These are phyloP conservation scores for Julus scandinavius DNA, from an alignment of 2,888 invertebrate species.

Conservation along the genomic window DNA sequence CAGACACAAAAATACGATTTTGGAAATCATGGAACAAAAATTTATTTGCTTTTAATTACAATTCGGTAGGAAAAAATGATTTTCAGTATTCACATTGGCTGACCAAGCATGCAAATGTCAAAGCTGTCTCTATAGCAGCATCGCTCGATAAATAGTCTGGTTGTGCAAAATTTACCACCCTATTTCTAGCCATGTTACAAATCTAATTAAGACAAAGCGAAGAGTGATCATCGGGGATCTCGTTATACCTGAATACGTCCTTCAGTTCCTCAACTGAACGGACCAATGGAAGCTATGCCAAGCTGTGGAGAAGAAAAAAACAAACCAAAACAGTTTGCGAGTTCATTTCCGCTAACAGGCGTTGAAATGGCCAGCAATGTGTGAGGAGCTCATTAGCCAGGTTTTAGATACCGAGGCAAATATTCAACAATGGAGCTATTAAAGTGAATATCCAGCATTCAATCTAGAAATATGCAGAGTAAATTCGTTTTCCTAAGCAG, in stretches of 20 bases:
- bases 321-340: conserved; percentile 49
- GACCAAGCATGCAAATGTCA: background rate
- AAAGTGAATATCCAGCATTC: too few relatives aligned
- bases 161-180: background rate
- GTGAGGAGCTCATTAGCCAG: background rate
- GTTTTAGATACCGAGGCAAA: too few relatives aligned
- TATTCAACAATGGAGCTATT: too few relatives aligned
- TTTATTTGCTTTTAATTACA: background rate
- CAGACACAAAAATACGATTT: background rate
- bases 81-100: background rate
- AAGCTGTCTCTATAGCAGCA: background rate
- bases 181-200: background rate
- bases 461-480: background rate
- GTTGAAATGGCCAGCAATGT: conserved; percentile 12
- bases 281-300: conserved; percentile 38
- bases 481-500: background rate
- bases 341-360: conserved; percentile 17
- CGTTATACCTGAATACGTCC: background rate
- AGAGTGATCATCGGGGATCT: background rate
- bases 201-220: background rate
- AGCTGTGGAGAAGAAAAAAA: conserved; percentile 41
- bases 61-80: background rate
- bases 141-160: background rate
- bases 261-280: conserved; percentile 25
- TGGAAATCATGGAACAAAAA: background rate